Conservation (phyloP, 2,113 vertebrate species). For the Pheucticus melanocephalus region DNA sequence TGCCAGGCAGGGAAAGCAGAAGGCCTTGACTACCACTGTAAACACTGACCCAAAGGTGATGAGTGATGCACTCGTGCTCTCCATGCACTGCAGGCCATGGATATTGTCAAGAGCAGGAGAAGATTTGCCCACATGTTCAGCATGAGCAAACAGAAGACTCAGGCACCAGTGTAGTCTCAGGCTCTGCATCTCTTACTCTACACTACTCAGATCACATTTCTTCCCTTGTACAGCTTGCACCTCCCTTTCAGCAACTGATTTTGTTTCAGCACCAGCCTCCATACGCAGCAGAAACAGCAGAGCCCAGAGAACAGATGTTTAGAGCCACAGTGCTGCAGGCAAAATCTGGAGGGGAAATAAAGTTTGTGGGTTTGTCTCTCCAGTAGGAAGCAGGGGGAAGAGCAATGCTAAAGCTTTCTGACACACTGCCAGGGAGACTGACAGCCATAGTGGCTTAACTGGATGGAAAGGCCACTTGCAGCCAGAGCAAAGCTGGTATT, state of each 20-base stretch:
- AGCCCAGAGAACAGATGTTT: background rate
- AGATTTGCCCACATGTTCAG: rapidly evolving
- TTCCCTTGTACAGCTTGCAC: background rate
- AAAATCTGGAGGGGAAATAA: background rate
- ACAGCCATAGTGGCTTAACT: background rate
- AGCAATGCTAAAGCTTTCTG: background rate
- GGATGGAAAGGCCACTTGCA: background rate
- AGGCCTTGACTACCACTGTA: background rate
- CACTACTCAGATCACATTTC: background rate
- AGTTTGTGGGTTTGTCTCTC: background rate
- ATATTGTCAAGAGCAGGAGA: background rate
- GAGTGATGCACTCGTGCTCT: background rate
- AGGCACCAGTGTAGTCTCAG: background rate
- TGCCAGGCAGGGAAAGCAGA: background rate
- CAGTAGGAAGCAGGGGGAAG: background rate
- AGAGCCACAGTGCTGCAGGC: background rate
- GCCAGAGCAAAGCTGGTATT: background rate
- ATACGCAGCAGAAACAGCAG: background rate
- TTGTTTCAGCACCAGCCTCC: background rate
- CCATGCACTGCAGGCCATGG: background rate
- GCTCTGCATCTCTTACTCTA: background rate
- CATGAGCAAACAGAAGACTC: background rate
- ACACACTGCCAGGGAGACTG: background rate
- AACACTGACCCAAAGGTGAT: background rate
- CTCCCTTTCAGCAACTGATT: background rate